Evolutionary conservation across 2,888 invertebrate species (phyloP).

Genomic region (Andrena trimmerana): DNA sequence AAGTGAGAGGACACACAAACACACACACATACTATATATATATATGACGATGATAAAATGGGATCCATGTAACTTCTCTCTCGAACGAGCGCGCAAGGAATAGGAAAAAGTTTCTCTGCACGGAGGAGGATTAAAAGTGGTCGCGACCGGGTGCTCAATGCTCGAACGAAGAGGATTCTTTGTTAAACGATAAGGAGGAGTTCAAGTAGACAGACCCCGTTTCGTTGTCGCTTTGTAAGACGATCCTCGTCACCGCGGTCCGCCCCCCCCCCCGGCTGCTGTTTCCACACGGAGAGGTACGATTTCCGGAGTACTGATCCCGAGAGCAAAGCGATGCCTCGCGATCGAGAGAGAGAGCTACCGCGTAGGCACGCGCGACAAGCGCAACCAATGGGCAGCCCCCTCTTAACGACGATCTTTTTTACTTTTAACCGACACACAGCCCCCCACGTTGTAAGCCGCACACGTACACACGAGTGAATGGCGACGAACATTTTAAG

Average conservation of each 20-base stretch:
- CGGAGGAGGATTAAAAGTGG: not conserved
- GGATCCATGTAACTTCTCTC: constrained; percentile 15
- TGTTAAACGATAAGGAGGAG: constrained; percentile 40
- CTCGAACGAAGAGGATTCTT: constrained; percentile 31
- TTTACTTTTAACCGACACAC: constrained; percentile 53
- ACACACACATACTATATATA: no score
- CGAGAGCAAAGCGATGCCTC: not conserved
- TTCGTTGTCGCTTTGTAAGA: constrained; percentile 46
- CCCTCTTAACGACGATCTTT: constrained; percentile 35
- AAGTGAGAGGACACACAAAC: not conserved
- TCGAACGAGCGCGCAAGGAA: constrained; percentile 11
- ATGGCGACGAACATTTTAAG: constrained; percentile 44
- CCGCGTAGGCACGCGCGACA: not conserved
- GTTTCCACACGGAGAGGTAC: constrained; percentile 12
- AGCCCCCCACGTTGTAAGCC: constrained; percentile 58
- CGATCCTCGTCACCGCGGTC: constrained; percentile 37
- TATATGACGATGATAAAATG: no score
- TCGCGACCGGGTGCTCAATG: constrained; percentile 47
- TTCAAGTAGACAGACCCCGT: not conserved
- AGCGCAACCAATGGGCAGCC: constrained; percentile 23
- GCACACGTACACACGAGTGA: constrained; percentile 20
- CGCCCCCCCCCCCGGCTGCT: not conserved
- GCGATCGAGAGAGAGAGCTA: not conserved
- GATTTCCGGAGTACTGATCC: constrained; percentile 9
- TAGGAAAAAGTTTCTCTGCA: not conserved